Evolutionary conservation across 1,140 invertebrate species (phyloP).

Genomic region (Cecropterus lyciades): DNA sequence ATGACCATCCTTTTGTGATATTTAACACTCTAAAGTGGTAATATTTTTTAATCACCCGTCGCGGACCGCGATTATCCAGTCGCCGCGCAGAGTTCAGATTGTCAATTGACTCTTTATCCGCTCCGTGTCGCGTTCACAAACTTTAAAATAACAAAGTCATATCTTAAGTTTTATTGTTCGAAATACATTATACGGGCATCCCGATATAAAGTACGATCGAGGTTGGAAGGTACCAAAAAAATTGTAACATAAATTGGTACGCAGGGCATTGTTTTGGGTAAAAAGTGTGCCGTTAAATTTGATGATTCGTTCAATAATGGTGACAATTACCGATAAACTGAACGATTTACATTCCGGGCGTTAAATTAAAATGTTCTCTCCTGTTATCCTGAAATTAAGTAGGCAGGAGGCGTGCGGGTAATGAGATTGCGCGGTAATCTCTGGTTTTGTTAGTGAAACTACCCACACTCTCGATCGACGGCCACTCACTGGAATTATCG

Average conservation of each 20-base stretch:
- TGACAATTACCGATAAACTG: background rate
- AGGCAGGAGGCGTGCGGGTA: constrained; percentile 40
- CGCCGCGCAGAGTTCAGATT: constrained; percentile 54
- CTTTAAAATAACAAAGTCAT: constrained; percentile 45
- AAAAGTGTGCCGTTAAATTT: background rate
- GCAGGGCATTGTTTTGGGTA: constrained; percentile 7
- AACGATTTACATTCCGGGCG: background rate
- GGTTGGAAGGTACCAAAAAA: background rate
- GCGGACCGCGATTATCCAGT: constrained; percentile 52
- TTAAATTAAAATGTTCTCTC: constrained; percentile 57
- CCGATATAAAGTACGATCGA: constrained; percentile 13
- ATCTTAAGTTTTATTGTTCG: constrained; percentile 29
- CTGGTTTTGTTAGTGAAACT: constrained; percentile 53
- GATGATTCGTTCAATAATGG: no score
- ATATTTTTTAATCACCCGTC: constrained; percentile 71
- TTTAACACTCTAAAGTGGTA: constrained; percentile 68
- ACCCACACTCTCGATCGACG: constrained; percentile 33
- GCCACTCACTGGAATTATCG: constrained; percentile 56
- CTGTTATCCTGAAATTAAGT: constrained; percentile 54
- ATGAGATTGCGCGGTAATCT: constrained; percentile 63
- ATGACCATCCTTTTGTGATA: constrained; percentile 73
- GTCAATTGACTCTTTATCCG: constrained; percentile 71
- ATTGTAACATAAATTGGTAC: background rate
- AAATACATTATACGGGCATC: constrained; percentile 19
- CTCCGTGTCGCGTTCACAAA: constrained; percentile 49